phyloP scores from a whole-genome alignment of 2,113 vertebrate genomes.

The Archocentrus centrarchus region DNA sequence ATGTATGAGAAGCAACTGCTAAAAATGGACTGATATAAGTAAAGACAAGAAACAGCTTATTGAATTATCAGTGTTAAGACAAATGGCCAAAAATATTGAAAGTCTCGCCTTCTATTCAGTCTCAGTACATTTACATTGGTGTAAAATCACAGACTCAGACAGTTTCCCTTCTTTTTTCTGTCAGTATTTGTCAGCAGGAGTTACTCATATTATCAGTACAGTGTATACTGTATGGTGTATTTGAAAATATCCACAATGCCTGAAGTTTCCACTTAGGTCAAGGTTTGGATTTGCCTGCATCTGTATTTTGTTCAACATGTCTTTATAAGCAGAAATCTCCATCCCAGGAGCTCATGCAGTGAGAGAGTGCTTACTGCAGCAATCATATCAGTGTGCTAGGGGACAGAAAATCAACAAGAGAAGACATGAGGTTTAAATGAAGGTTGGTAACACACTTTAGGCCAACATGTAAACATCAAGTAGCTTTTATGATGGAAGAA shows the following conservation, averaged over 20 bases:
- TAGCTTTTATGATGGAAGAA: neutral
- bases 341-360: slow-evolving; percentile 47
- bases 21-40: slow-evolving; percentile 8
- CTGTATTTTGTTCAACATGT: slow-evolving; percentile 39
- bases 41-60: neutral
- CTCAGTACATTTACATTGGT: neutral
- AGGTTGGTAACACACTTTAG: slow-evolving; percentile 9
- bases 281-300: slow-evolving; percentile 33
- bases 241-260: slow-evolving; percentile 20
- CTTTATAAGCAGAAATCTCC: slow-evolving; percentile 63
- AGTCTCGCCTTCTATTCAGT: neutral
- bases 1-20: neutral
- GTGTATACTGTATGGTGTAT: neutral
- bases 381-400: neutral
- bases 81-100: neutral
- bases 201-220: slow-evolving; percentile 10
- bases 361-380: slow-evolving; percentile 49
- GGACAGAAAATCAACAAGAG: slow-evolving; percentile 7
- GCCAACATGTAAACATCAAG: neutral
- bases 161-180: neutral
- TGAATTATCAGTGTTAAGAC: slow-evolving; percentile 28
- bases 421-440: slow-evolving; percentile 26
- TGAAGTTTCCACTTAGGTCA: slow-evolving; percentile 39
- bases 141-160: neutral
- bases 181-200: neutral